Evolutionary conservation across 2,888 invertebrate species (phyloP), one percentile per base, ranked within the genome.

Genomic region (Ditula angustiorana): DNA sequence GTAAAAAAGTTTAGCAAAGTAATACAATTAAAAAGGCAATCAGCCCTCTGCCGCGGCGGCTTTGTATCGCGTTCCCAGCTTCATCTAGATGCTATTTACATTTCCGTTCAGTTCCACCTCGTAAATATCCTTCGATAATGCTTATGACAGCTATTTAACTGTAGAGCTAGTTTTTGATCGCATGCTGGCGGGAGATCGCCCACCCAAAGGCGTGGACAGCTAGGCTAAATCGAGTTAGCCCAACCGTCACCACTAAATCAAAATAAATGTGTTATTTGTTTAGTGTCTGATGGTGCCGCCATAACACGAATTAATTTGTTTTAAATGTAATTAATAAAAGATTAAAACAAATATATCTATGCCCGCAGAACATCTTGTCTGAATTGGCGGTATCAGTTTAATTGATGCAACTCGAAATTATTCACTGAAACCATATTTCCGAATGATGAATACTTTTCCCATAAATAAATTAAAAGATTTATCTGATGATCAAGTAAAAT

Each of bases 151-250:
- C 71, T 73, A 76, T 78, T 78, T 74, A 73, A 77, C 75, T 72
- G 72, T 76, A 74, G 77, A 82, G 79, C 77, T 77, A 79, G 78
- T 80, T 73, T 76, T 67, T 74, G 77, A 77, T 79, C 76, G 69
- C 71, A 71, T 79, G 81, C 66, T 82, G 73, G 80, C 79, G 79
- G 80, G 84, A 69, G 76, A 71, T 71, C 74, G 81, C 78, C 88
- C 88, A 86, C 87, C 88, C 86, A 82, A 82, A 84, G 85, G 85
- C 88, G 87, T 84, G 76, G 87, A 88, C 84, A 87, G 80, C 69
- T 59, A 65, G 57, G 66, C 67, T 67, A 71, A 74, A 78, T 76
- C 78, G 73, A 76, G 72, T 73, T 73, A 73, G 68, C 30, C 47
- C 37, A 26, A 70, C 71, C 68, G 64, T 68, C 70, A 69, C 57